Conservation (phyloP, 2,888 invertebrate species). For the Rhyacophila evoluta region DNA sequence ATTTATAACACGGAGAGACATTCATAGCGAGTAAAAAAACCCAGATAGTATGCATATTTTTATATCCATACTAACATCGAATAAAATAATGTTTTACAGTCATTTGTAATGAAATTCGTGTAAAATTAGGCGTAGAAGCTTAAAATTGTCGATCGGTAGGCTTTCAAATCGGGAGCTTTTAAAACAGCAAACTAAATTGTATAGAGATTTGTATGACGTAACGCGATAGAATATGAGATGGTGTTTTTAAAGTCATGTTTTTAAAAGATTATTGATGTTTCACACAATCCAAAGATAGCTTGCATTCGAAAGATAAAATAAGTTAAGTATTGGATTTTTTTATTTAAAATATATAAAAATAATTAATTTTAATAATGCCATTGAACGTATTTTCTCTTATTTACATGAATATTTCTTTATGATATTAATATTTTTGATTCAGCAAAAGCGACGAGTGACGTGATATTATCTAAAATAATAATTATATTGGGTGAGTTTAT, state of each 20-base stretch:
- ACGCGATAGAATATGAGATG: not conserved
- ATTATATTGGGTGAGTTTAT: too few relatives aligned
- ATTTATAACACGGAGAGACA: conserved; percentile 24
- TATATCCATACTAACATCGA: conserved; percentile 22
- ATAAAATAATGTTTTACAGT: conserved; percentile 3
- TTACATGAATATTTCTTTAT: too few relatives aligned
- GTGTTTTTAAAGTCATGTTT: not conserved
- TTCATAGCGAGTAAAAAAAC: conserved; percentile 1
- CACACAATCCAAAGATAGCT: not conserved
- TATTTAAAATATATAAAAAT: not conserved
- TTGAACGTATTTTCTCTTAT: too few relatives aligned
- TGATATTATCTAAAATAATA: too few relatives aligned
- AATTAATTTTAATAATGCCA: too few relatives aligned
- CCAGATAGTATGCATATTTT: conserved; percentile 21
- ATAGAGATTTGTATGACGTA: not conserved
- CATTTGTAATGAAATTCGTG: not conserved
- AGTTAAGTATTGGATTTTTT: not conserved
- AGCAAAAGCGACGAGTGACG: too few relatives aligned
- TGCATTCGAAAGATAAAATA: not conserved
- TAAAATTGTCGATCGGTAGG: not conserved
- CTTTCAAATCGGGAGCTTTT: not conserved
- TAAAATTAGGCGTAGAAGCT: not conserved
- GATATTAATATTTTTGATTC: too few relatives aligned
- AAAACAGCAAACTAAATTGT: not conserved
- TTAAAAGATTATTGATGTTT: conserved; percentile 13